Conservation (phyloP, 2,888 invertebrate genomes). For the Ophraella communa region DNA sequence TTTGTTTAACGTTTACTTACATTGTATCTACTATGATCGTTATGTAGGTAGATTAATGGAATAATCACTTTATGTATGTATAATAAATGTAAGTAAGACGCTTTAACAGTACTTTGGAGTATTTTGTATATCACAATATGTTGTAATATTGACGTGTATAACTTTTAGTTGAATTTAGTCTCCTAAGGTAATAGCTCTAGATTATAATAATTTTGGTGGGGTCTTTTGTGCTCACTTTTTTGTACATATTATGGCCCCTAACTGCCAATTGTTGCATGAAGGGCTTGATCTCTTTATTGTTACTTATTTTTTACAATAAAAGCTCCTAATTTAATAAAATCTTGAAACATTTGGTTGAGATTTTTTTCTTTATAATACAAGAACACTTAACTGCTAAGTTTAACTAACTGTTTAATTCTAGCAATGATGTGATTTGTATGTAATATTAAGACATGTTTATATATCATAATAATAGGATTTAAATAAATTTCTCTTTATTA, state of each 20-base stretch:
- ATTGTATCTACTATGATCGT: neutral
- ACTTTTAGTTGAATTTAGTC: constrained; percentile 31
- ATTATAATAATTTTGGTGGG: constrained; percentile 44
- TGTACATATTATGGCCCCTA: constrained; percentile 50
- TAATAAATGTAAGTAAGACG: neutral
- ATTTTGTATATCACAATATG: constrained; percentile 18
- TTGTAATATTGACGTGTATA: constrained; percentile 30
- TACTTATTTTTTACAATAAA: constrained; percentile 47
- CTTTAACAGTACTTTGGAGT: neutral
- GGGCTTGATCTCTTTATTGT: constrained; percentile 55
- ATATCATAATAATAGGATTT: constrained; percentile 57
- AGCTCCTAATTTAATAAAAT: constrained; percentile 33
- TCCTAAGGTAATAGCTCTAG: constrained; percentile 36
- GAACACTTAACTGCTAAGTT: constrained; percentile 42
- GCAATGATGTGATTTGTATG: constrained; percentile 59
- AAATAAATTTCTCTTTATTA: constrained; percentile 55
- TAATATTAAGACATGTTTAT: constrained; percentile 59
- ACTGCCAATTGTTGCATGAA: constrained; percentile 49
- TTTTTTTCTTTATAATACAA: constrained; percentile 30
- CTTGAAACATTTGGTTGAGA: constrained; percentile 26
- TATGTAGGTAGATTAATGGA: neutral
- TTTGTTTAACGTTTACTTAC: neutral
- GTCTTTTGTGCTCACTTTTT: constrained; percentile 45
- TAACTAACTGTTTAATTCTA: constrained; percentile 54
- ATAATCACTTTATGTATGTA: neutral